These are phyloP conservation scores for Crax fasciolata DNA, from an alignment of 2,797 vertebrate species.

Conservation along the genomic window DNA sequence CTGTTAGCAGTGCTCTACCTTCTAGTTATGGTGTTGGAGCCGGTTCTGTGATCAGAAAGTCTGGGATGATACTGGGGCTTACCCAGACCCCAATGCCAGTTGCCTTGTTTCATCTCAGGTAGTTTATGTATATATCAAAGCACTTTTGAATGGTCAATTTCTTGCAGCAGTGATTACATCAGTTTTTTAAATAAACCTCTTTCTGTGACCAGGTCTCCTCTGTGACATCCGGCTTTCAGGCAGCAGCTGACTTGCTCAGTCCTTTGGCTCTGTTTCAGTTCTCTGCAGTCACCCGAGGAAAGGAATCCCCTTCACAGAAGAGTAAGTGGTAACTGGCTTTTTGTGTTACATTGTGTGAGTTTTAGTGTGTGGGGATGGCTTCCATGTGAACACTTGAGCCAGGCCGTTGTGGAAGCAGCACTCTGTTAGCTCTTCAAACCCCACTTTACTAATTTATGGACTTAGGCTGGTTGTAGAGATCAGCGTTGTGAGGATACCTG, in stretches of 20 bases:
- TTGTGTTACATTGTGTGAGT: no score
- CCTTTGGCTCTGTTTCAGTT: constrained; percentile 92
- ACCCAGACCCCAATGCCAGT: neutral
- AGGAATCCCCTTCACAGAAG: constrained; percentile 82
- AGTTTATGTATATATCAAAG: neutral
- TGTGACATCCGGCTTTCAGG: constrained; percentile 79
- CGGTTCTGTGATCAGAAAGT: neutral
- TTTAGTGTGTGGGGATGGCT: neutral
- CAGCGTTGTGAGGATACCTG: neutral
- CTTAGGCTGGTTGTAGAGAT: neutral
- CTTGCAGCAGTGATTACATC: neutral
- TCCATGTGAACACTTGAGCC: neutral
- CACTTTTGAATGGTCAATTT: neutral
- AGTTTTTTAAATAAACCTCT: neutral
- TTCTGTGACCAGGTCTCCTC: constrained; percentile 80
- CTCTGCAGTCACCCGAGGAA: constrained; percentile 87
- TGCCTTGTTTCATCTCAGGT: neutral
- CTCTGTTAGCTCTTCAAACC: neutral
- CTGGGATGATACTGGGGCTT: neutral
- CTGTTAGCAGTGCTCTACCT: neutral
- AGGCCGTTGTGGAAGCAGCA: neutral
- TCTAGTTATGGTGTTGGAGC: neutral
- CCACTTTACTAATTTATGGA: neutral
- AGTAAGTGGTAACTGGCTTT: constrained; percentile 81
- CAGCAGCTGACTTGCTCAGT: constrained; percentile 88